Base-by-base conservation (phyloP, 2,113 vertebrate genomes). In the Rhea americana region DNA sequence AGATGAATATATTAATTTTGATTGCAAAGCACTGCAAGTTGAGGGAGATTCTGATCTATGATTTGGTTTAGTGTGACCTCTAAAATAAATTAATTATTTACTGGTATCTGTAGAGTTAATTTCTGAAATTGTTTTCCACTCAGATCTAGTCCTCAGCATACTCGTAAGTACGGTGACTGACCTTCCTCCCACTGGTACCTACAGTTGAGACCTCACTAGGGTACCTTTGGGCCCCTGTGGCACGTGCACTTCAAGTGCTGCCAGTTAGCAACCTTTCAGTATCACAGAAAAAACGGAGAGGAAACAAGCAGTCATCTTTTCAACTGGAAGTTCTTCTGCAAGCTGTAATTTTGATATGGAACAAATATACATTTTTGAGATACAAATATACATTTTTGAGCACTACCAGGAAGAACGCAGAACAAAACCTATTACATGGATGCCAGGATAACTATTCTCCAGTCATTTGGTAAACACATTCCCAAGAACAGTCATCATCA, bases 381-480 rank as follows among this genome's bases (percentile, higher is more conserved):
- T 35, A 95, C 92, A 83, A 68, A 18, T 53, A 82, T 1, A 72
- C 16, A 45, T 81, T 95, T 94, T 87, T 70, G 51, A 48, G 39
- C 61, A 19, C 48, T 87, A 63, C 22, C 81, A 86, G 70, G 39
- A 82, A 74, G 43, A 85, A 93, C 43, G 47, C 51, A 76, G 75
- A 90, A 85, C 76, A 85, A 74, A 91, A 85, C 20, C 71, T 85
- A 70, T 67, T 79, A 76, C 79, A 50, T 0, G 9, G 65, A 91
- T 65, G 62, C 61, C 76, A 35, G 26, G 50, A 87, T 88, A 87
- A 93, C 73, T 66, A 21, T 58, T 87, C 59, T 92, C 59, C 56
- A 91, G 73, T 58, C 75, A 83, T 83, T 90, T 77, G 48, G 56
- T 73, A 94, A 95, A 94, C 20, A 65, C 45, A 16, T 74, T 92